phyloP scores from a whole-genome alignment of 2,113 vertebrate species.

The Lasiurus cinereus region DNA sequence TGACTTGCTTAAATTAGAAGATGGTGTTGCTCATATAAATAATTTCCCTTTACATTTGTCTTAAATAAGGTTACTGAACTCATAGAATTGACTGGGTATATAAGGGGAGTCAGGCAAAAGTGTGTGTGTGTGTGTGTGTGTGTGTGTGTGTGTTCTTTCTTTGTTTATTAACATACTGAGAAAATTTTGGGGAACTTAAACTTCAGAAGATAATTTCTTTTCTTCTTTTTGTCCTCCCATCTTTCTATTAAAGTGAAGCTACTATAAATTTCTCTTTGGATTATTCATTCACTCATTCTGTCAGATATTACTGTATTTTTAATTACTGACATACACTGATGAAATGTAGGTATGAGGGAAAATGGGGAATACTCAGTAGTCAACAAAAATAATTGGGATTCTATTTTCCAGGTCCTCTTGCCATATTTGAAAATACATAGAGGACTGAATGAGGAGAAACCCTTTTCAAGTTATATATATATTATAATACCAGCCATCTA shows the following conservation, averaged over 20 bases:
- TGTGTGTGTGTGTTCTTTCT: background rate
- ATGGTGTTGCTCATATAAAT: background rate
- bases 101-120: background rate
- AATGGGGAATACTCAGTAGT: background rate
- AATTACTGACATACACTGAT: background rate
- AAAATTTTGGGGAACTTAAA: conserved; percentile 16
- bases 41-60: background rate
- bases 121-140: background rate
- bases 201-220: conserved; percentile 28
- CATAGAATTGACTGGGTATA: background rate
- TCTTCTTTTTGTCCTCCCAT: background rate
- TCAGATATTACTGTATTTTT: background rate
- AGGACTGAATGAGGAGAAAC: background rate
- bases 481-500: background rate
- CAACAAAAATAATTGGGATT: background rate
- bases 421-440: background rate
- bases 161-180: background rate
- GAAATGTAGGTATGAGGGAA: background rate
- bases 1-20: conserved; percentile 23
- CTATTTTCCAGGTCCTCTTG: background rate
- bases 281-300: background rate
- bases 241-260: conserved; percentile 11
- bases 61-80: background rate
- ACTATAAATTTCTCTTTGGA: conserved; percentile 26
- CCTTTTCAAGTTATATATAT: background rate